Evolutionary conservation across 2,797 vertebrate genomes (phyloP).

Genomic region (Hephaestus fuliginosus): DNA sequence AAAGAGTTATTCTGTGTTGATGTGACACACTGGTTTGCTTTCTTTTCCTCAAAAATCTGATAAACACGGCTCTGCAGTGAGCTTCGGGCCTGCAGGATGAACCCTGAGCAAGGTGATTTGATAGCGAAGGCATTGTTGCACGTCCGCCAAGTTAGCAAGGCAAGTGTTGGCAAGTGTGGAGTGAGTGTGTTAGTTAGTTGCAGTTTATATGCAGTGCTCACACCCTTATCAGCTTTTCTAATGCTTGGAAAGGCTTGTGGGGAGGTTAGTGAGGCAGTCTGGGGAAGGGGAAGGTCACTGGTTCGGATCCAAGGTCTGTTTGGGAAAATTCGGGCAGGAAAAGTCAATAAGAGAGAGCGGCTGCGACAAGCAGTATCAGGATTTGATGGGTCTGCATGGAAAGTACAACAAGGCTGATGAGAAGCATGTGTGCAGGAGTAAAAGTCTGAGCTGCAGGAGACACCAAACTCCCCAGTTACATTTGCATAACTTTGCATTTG

Average conservation of each 20-base stretch:
- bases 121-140: conserved; percentile 10
- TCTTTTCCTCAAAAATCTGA: background rate
- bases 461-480: background rate
- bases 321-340: background rate
- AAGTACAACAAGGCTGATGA: background rate
- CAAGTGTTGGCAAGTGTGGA: background rate
- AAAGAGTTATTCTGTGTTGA: background rate
- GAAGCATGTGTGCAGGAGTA: background rate
- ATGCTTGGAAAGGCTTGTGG: background rate
- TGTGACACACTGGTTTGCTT: background rate
- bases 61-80: no score
- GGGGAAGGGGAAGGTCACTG: conserved; percentile 6
- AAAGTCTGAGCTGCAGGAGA: background rate
- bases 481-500: background rate
- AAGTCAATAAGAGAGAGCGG: conserved; percentile 1
- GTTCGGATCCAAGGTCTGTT: conserved; percentile 18
- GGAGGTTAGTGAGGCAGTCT: background rate
- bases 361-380: conserved; percentile 5
- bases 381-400: background rate
- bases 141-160: no score
- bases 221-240: background rate
- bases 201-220: background rate
- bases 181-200: background rate
- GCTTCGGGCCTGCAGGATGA: background rate
- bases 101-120: background rate